A percentile compares a stretch with the other conserved stretches of the same genome.
These are phyloP conservation scores for Beris morrisii DNA, from an alignment of 2,888 invertebrate genomes.

Conservation along the genomic window DNA sequence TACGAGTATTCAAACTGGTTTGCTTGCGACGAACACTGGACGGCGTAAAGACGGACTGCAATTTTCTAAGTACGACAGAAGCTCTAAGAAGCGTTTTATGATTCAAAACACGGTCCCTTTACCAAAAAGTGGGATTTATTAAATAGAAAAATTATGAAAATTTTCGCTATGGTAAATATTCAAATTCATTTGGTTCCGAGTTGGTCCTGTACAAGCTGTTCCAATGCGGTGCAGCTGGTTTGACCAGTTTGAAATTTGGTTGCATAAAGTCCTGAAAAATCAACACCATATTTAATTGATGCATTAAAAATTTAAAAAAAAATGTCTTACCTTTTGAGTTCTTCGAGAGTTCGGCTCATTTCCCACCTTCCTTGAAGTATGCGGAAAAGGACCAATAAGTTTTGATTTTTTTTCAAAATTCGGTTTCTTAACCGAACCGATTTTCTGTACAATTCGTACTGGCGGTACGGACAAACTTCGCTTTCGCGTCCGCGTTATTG, in stretches of 20 bases:
- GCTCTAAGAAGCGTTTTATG: too few species aligned
- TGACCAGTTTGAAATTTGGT: conserved; percentile 7
- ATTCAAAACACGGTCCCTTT: neutral
- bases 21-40: too few species aligned
- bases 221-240: conserved; percentile 11
- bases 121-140: neutral
- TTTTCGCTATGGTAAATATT: conserved; percentile 18
- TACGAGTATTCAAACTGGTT: too few species aligned
- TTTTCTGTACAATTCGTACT: neutral
- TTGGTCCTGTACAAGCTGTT: conserved; percentile 15
- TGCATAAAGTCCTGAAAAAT: neutral
- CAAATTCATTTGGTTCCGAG: conserved; percentile 25
- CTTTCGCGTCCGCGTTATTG: conserved; percentile 38
- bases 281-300: neutral
- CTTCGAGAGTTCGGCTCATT: too few species aligned
- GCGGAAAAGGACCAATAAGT: neutral
- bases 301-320: too few species aligned
- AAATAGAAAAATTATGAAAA: neutral
- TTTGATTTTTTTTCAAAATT: conserved; percentile 7
- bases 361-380: neutral
- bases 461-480: conserved; percentile 8
- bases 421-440: neutral
- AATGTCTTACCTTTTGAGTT: too few species aligned
- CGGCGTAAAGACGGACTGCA: too few species aligned
- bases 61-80: too few species aligned